Base-by-base conservation (phyloP, 1,140 invertebrate genomes). In the Platorchestia sp. region DNA sequence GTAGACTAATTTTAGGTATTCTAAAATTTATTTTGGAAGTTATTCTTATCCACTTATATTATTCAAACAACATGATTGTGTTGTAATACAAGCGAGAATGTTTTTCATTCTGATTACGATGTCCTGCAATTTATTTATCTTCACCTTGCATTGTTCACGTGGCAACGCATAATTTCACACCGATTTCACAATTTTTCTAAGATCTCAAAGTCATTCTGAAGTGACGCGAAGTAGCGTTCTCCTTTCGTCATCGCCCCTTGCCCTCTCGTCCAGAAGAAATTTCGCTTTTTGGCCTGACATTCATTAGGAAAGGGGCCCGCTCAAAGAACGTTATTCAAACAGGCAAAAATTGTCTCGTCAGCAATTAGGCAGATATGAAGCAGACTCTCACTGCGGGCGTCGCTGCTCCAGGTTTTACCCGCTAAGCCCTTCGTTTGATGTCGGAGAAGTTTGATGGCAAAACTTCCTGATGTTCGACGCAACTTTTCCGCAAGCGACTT, bases 381-480 rank as follows among this genome's bases (percentile, higher is more conserved):
- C 87, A 41, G 43, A 89, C 87, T 89, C 87, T 42, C 87, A 89
- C n/a, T 42, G 87, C 10, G 43, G 43, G 87, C 87, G 87, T 89
- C 87, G 87, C 7, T 89, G 87, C 87, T 42, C 36, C 14, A 42
- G 41, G 87, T 42, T 89, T 42, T 89, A 27, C 41, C 87, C 87
- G 87, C 87, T 89, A 89, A 89, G 87, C 87, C 27, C 43, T 44
- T 89, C 87, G 87, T 89, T 89, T 89, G 41, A 89, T 89, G 87
- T 89, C 87, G 87, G 3, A 27, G 36, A 89, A 89, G 87, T 89
- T 89, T 89, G 87, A 89, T 89, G 43, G 43, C 87, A 89, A 89
- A 89, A 89, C 87, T 89, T 89, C 87, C 10, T 89, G 87, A 89
- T 89, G 87, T 89, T 89, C 87, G 87, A 89, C 87, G 87, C n/a